phyloP scores from a whole-genome alignment of 2,797 vertebrate genomes.

The Heliangelus exortis region DNA sequence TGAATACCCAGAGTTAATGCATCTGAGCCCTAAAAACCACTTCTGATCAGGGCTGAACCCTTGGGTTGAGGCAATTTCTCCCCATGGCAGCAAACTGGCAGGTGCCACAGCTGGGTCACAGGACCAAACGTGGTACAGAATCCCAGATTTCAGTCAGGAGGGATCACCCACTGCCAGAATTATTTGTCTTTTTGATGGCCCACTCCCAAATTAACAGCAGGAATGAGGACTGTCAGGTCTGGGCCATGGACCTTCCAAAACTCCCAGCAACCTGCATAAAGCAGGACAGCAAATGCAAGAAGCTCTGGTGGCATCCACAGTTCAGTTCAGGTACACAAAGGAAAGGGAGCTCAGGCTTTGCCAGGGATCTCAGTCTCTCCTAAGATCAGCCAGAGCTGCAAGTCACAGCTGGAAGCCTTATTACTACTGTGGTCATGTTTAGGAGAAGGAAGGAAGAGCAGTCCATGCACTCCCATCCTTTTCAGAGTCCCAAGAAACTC shows the following conservation, averaged over 20 bases:
- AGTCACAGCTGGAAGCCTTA: not conserved
- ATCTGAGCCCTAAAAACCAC: not conserved
- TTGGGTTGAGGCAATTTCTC: not conserved
- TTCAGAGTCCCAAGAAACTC: not conserved
- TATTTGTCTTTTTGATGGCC: constrained; percentile 28
- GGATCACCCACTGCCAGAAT: not conserved
- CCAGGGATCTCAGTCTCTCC: not conserved
- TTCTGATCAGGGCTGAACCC: not conserved
- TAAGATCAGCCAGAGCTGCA: not conserved
- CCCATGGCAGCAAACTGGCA: accelerated
- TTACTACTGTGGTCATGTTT: not conserved
- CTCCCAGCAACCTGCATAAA: not conserved
- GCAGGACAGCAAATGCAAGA: not conserved
- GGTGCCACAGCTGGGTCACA: accelerated
- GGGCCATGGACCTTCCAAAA: not conserved
- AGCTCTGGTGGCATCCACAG: not conserved
- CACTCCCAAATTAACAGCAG: not conserved
- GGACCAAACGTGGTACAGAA: not conserved
- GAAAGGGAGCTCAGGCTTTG: not conserved
- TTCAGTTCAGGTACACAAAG: not conserved
- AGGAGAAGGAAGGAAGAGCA: not conserved
- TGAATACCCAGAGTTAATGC: not conserved
- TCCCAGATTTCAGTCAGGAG: not conserved
- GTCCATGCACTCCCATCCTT: not conserved
- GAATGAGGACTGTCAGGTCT: not conserved